These are phyloP conservation scores for Bradypus variegatus DNA, from an alignment of 2,797 vertebrate genomes.

Conservation along the genomic window DNA sequence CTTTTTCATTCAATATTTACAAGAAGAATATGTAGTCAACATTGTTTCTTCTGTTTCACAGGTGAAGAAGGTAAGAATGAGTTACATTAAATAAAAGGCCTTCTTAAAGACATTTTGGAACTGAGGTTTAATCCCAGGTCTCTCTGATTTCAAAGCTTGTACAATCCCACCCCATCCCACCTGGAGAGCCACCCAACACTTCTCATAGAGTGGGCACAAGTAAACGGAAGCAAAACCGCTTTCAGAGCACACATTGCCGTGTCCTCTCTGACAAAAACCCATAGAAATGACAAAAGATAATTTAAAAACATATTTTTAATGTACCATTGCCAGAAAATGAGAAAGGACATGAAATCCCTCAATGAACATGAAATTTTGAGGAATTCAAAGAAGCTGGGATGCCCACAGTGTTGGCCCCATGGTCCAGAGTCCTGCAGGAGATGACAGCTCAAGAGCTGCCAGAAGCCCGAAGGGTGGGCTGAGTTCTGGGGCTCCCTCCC, in stretches of 20 bases:
- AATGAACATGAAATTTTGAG: neutral
- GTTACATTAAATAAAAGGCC: neutral
- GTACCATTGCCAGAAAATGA: neutral
- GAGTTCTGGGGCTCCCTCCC: neutral
- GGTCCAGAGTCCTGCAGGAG: neutral
- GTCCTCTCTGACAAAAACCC: neutral
- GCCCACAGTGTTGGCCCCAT: neutral
- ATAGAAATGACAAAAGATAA: neutral
- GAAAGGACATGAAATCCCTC: neutral
- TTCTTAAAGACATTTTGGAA: neutral
- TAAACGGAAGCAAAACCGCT: neutral
- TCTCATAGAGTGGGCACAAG: neutral
- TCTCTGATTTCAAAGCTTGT: neutral
- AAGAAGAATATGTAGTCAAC: neutral
- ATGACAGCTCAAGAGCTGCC: neutral
- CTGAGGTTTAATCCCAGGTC: neutral
- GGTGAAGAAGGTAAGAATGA: neutral
- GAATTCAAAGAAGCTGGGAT: neutral
- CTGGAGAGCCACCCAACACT: neutral
- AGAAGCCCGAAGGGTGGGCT: neutral
- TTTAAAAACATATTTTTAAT: neutral
- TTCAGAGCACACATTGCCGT: neutral
- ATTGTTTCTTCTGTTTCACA: neutral
- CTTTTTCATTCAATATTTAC: neutral
- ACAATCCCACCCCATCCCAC: neutral